Percentiles rank a stretch among this genome's conserved stretches.
phyloP scores from a whole-genome alignment of 2,888 invertebrate genomes.

The Gastrophysa polygoni region DNA sequence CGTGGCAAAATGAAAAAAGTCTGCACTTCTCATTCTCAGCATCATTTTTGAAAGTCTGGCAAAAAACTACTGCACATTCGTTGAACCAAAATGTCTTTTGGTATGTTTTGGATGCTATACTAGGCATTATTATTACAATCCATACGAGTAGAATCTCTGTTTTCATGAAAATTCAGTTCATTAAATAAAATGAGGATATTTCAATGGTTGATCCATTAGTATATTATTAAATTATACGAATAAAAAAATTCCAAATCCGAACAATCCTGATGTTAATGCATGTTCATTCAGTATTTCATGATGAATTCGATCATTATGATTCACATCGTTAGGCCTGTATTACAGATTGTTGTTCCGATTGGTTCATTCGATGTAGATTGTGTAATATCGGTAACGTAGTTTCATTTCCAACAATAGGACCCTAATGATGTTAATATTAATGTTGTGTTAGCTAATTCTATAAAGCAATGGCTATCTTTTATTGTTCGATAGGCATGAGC shows the following conservation, averaged over 20 bases:
- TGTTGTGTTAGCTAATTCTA: constrained; percentile 43
- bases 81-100: too few species aligned
- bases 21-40: too few species aligned
- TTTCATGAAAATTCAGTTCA: too few species aligned
- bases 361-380: constrained; percentile 31
- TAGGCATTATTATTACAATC: too few species aligned
- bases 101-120: too few species aligned
- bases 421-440: constrained; percentile 48
- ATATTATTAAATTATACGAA: too few species aligned
- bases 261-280: constrained; percentile 12
- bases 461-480: constrained; percentile 44
- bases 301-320: constrained; percentile 22
- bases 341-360: constrained; percentile 22
- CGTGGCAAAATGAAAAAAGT: too few species aligned
- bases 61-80: too few species aligned
- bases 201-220: too few species aligned
- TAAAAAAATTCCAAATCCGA: background rate
- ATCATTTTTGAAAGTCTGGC: too few species aligned
- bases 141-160: too few species aligned
- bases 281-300: constrained; percentile 16
- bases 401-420: constrained; percentile 46
- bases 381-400: constrained; percentile 42
- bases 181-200: too few species aligned
- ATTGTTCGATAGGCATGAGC: constrained; percentile 30
- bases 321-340: background rate